Percentiles rank a stretch among this genome's conserved stretches.
Conservation (phyloP, 2,888 invertebrate genomes). For the Neria commutata region DNA sequence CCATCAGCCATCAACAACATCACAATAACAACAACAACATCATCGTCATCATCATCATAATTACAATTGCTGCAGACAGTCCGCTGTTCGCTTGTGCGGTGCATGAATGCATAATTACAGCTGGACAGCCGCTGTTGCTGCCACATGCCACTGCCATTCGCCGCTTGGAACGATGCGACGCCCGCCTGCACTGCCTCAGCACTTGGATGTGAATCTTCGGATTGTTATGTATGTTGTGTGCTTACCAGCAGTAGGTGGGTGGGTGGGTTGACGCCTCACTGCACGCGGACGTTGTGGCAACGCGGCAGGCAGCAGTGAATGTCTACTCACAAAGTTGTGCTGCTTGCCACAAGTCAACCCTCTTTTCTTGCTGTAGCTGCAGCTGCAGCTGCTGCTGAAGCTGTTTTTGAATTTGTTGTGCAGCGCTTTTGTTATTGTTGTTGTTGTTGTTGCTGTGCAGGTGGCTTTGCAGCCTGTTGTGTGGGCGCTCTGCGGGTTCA, state of each 20-base stretch:
- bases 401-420: neutral
- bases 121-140: neutral
- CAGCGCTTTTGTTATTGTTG: neutral
- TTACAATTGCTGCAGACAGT: too few species aligned
- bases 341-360: neutral
- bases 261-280: slow-evolving; percentile 23
- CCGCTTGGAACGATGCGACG: neutral
- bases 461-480: slow-evolving; percentile 5
- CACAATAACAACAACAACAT: slow-evolving; percentile 2
- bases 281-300: slow-evolving; percentile 18
- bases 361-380: neutral
- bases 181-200: neutral
- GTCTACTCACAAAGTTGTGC: slow-evolving; percentile 2
- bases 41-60: too few species aligned
- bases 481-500: neutral
- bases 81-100: neutral
- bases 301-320: slow-evolving; percentile 13
- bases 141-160: neutral
- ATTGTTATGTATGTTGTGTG: neutral
- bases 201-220: neutral
- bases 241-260: slow-evolving; percentile 11
- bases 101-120: slow-evolving; percentile 8
- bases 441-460: slow-evolving; percentile 6
- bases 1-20: slow-evolving; percentile 4
- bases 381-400: slow-evolving; percentile 11